Evolutionary conservation across 2,113 vertebrate genomes (phyloP), one percentile per base, ranked within the genome.

Genomic region (Nerophis ophidion): DNA sequence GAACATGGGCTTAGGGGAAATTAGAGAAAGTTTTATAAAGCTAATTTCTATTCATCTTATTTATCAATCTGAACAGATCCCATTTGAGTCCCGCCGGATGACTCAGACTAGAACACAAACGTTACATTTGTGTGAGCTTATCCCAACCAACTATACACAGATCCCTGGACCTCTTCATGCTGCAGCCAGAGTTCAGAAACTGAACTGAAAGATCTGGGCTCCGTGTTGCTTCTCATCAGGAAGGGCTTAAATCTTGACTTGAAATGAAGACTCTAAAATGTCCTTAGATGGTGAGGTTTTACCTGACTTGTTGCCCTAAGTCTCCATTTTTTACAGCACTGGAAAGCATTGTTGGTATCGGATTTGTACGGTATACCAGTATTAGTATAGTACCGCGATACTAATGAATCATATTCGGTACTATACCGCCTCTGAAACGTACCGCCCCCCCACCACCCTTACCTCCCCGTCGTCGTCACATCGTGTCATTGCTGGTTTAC

Each of bases 141-240:
- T 54, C 65, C 64, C 66, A 66, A 36, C 48, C 8, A 17, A 36
- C 34, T 48, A 35, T 52, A 48, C 55, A 61, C 13, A 19, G 40
- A 61, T 4, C 33, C 59, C 34, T 14, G 38, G 57, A 26, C 19
- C 26, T 54, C 14, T 13, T 63, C 4, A 33, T 5, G 44, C 58
- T 48, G 8, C 44, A 58, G 8, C 0, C 1, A 15, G n/a, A 50
- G 9, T 47, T 44, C 53, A 57, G 42, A n/a, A 40, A 10, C 26
- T 46, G 7, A 51, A 53, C 56, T 57, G 38, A 8, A 54, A 70
- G 5, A 65, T 58, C 14, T 45, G 35, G 36, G 7, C 38, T 12
- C 40, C 40, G 6, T 44, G 40, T 12, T 44, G 40, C 40, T 44
- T 12, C 40, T 11, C 40, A 57, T 60, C 26, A n/a, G 1, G 49